Conservation (phyloP, 2,888 invertebrate species). For the Plagodis pulveraria region DNA sequence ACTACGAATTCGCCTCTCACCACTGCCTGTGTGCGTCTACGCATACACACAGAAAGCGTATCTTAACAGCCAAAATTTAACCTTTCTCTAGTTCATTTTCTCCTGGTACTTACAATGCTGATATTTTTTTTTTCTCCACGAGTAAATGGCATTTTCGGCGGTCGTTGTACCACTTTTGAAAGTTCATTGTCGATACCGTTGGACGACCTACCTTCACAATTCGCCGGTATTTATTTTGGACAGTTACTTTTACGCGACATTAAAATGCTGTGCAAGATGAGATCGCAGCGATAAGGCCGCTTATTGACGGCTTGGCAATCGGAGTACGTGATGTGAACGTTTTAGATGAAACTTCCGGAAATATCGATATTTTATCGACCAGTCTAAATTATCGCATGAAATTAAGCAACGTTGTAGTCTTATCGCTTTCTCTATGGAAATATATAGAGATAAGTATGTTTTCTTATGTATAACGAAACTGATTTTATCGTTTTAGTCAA, state of each 20-base stretch:
- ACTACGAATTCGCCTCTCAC: conserved; percentile 51
- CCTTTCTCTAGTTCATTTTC: conserved; percentile 75
- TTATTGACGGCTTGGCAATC: conserved; percentile 45
- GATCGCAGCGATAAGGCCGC: conserved; percentile 61
- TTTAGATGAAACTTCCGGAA: conserved; percentile 7
- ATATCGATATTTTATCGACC: conserved; percentile 8
- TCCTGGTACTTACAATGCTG: conserved; percentile 67
- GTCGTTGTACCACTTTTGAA: conserved; percentile 68
- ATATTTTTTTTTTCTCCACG: conserved; percentile 70
- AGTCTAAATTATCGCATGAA: too few relatives aligned
- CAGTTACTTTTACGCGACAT: conserved; percentile 78
- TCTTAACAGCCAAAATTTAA: conserved; percentile 48
- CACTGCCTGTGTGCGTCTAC: conserved; percentile 36
- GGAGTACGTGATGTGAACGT: conserved; percentile 35
- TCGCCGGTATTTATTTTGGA: conserved; percentile 73
- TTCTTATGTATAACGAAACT: too few relatives aligned
- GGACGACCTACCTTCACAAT: conserved; percentile 81
- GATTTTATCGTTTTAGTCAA: too few relatives aligned
- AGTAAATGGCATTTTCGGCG: conserved; percentile 65
- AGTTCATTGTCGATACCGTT: conserved; percentile 78
- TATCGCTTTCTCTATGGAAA: too few relatives aligned
- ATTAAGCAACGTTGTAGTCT: too few relatives aligned
- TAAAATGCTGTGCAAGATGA: conserved; percentile 72
- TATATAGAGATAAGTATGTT: too few relatives aligned
- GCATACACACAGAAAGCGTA: conserved; percentile 29